phyloP scores from a whole-genome alignment of 2,113 vertebrate genomes.

The Osmerus eperlanus region DNA sequence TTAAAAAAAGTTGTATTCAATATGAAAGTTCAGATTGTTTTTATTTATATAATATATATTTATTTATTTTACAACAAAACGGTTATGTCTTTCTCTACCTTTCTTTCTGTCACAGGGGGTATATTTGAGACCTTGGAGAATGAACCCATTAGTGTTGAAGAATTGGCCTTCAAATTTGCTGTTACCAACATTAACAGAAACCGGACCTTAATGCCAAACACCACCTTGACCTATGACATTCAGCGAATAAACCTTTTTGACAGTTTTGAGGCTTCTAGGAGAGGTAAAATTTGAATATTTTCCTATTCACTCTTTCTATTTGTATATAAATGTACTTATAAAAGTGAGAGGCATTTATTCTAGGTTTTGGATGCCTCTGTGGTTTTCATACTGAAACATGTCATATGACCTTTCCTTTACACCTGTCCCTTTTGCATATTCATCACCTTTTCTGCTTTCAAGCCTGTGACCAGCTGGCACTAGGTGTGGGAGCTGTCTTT shows the following conservation, averaged over 20 bases:
- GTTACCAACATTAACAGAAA: conserved; percentile 97
- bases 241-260: conserved; percentile 98
- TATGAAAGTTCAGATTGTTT: neutral
- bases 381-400: neutral
- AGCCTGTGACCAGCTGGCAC: conserved; percentile 95
- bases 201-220: conserved; percentile 96
- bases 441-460: neutral
- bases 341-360: conserved; percentile 17
- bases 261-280: conserved; percentile 95
- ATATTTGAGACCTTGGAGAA: conserved; percentile 98
- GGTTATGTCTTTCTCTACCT: neutral
- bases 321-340: no score
- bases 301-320: no score
- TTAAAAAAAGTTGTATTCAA: no score
- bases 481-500: conserved; percentile 92
- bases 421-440: neutral
- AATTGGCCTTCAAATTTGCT: conserved; percentile 98
- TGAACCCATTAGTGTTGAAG: conserved; percentile 92
- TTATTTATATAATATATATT: neutral
- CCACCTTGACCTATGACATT: conserved; percentile 96
- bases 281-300: conserved; percentile 72
- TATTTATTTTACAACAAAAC: neutral
- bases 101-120: conserved; percentile 76
- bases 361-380: neutral
- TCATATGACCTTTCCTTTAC: neutral